phyloP scores from a whole-genome alignment of 1,140 invertebrate species.

The Drosophila aff. region DNA sequence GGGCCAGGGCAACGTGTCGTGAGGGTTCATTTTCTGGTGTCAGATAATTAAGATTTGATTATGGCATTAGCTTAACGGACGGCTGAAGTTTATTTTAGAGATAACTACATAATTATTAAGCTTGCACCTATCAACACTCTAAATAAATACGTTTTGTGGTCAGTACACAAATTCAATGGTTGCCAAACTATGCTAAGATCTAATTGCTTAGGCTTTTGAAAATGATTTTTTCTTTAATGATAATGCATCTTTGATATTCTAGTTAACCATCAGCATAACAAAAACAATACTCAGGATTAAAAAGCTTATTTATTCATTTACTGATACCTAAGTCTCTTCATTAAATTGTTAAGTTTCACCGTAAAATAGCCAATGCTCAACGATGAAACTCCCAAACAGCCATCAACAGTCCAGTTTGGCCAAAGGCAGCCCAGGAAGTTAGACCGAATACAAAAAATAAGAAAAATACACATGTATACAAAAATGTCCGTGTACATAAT shows the following conservation, averaged over 20 bases:
- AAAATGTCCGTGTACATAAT: slow-evolving; percentile 8
- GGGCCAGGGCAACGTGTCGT: slow-evolving; percentile 1
- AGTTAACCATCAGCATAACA: not conserved
- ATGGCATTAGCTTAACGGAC: not conserved
- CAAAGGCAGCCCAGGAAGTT: not conserved
- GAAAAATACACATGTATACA: slow-evolving; percentile 3
- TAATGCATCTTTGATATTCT: not conserved
- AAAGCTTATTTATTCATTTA: not conserved
- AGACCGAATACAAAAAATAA: not conserved
- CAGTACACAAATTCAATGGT: not conserved
- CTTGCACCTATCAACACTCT: not conserved
- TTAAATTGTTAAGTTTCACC: slow-evolving; percentile 11
- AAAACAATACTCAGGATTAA: not conserved
- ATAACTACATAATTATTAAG: not conserved
- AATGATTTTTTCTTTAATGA: not conserved
- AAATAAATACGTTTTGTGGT: not conserved
- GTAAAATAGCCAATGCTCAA: not conserved
- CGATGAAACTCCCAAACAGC: slow-evolving; percentile 35
- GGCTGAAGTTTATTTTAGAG: not conserved
- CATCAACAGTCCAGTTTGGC: slow-evolving; percentile 62
- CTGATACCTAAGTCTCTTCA: not conserved
- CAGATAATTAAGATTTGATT: slow-evolving; percentile 15
- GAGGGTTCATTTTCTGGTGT: not conserved
- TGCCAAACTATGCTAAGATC: not conserved
- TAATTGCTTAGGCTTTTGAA: not conserved